phyloP scores from a whole-genome alignment of 2,888 invertebrate genomes.

The Hanleya hanleyi region DNA sequence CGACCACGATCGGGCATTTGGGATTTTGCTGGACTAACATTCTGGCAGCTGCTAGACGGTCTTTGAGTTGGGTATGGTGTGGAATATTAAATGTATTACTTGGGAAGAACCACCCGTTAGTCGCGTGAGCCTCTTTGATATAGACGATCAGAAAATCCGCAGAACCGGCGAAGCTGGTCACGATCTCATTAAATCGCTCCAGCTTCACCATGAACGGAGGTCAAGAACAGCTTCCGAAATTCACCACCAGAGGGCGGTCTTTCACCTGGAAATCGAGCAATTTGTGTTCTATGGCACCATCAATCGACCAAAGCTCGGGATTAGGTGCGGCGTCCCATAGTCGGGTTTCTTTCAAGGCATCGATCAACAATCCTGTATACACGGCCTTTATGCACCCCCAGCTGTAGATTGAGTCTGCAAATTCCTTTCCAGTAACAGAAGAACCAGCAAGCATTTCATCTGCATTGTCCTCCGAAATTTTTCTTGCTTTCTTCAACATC shows the following conservation, averaged over 20 bases:
- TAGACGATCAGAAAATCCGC: constrained; percentile 45
- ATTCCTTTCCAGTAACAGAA: background rate
- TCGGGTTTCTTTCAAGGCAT: background rate
- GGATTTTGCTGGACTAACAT: constrained; percentile 8
- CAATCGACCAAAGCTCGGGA: background rate
- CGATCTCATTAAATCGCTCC: constrained; percentile 32
- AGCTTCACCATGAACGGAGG: constrained; percentile 48
- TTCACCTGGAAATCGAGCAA: constrained; percentile 7
- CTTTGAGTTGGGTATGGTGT: constrained; percentile 24
- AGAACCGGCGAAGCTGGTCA: constrained; percentile 20
- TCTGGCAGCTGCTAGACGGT: constrained; percentile 34
- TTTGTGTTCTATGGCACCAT: background rate
- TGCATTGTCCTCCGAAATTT: background rate
- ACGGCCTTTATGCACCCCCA: background rate
- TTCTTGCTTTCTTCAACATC: too few species aligned
- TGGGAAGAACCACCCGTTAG: constrained; percentile 43
- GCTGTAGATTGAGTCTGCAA: background rate
- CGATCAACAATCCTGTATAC: background rate
- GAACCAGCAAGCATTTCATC: background rate
- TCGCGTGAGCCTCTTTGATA: constrained; percentile 45
- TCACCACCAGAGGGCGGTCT: constrained; percentile 41
- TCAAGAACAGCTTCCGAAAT: constrained; percentile 28
- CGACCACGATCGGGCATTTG: constrained; percentile 25
- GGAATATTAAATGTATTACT: constrained; percentile 25
- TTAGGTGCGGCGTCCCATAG: background rate